Conservation (phyloP, 2,888 invertebrate species). For the Adelphocoris suturalis region DNA sequence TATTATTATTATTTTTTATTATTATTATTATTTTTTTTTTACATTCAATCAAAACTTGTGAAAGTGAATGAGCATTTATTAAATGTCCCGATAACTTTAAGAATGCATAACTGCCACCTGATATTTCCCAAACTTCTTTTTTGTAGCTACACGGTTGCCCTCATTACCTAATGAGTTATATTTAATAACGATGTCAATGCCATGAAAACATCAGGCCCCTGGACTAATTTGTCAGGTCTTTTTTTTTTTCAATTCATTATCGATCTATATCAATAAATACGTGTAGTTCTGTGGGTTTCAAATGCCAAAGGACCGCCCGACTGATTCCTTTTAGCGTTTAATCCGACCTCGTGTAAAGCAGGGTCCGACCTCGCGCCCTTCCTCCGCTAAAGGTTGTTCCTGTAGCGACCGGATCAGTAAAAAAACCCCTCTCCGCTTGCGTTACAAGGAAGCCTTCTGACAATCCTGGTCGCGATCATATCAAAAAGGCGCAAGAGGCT, state of each 20-base stretch:
- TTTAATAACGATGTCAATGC: too few species aligned
- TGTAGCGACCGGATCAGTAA: not conserved
- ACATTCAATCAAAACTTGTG: too few species aligned
- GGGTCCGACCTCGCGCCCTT: constrained; percentile 52
- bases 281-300: constrained; percentile 15
- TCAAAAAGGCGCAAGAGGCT: constrained; percentile 12
- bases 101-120: too few species aligned
- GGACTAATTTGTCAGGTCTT: not conserved
- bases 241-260: not conserved
- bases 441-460: constrained; percentile 45
- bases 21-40: too few species aligned
- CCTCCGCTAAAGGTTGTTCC: constrained; percentile 49
- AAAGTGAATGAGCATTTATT: too few species aligned
- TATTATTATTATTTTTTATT: too few species aligned
- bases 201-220: too few species aligned
- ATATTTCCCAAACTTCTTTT: too few species aligned
- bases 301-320: constrained; percentile 10
- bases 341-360: constrained; percentile 36
- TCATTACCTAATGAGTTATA: too few species aligned
- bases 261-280: not conserved
- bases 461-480: constrained; percentile 59
- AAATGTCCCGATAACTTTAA: too few species aligned
- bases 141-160: too few species aligned
- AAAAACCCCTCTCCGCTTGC: not conserved
- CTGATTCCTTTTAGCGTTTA: not conserved